Evolutionary conservation across 2,797 vertebrate species (phyloP).

Genomic region (Parotocinclus haroldoi): DNA sequence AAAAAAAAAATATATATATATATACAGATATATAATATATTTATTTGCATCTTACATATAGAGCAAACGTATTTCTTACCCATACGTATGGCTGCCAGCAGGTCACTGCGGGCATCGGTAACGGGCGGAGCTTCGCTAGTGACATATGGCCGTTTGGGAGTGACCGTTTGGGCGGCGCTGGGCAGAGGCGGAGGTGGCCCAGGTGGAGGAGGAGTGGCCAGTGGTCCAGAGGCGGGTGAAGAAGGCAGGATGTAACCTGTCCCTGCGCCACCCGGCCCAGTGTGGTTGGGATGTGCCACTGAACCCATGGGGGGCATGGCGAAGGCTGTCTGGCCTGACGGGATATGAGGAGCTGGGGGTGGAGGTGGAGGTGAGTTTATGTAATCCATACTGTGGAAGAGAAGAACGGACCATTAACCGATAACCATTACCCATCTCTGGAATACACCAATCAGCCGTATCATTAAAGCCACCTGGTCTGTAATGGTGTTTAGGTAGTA

Average conservation of each 20-base stretch:
- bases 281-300: slow-evolving; percentile 63
- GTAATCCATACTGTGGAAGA: slow-evolving; percentile 67
- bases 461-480: too few relatives aligned
- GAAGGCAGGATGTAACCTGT: slow-evolving; percentile 71
- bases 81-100: slow-evolving; percentile 95
- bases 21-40: background rate
- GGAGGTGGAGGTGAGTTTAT: slow-evolving; percentile 70
- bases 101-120: slow-evolving; percentile 89
- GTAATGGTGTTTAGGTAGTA: too few relatives aligned
- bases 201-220: slow-evolving; percentile 80
- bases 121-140: slow-evolving; percentile 73
- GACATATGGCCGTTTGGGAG: slow-evolving; percentile 76
- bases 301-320: slow-evolving; percentile 86
- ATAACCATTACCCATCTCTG: too few relatives aligned
- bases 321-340: slow-evolving; percentile 92
- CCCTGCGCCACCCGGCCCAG: slow-evolving; percentile 63
- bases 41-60: background rate
- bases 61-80: slow-evolving; percentile 71
- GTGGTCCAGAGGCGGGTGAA: slow-evolving; percentile 72
- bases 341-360: slow-evolving; percentile 76
- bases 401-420: background rate
- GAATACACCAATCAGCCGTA: too few relatives aligned
- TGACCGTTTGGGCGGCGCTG: slow-evolving; percentile 66
- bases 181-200: slow-evolving; percentile 85
- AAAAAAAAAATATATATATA: too few relatives aligned